Conservation (phyloP, 2,113 vertebrate species). For the Acanthisitta chloris region DNA sequence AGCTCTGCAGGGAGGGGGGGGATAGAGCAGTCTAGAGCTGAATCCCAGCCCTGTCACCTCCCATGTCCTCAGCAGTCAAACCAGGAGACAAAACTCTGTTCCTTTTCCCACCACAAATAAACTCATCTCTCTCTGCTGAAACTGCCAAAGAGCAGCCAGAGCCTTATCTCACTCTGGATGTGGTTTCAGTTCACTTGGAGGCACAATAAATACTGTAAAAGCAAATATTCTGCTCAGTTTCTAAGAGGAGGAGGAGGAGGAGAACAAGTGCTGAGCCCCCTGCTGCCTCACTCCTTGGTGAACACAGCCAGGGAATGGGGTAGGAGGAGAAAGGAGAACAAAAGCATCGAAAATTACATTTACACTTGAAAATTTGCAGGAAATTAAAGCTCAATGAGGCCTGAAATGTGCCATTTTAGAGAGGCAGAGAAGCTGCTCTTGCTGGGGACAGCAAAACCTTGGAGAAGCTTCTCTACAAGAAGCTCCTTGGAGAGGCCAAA, state of each 20-base stretch:
- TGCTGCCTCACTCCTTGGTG: accelerated
- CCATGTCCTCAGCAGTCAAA: neutral
- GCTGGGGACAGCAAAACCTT: neutral
- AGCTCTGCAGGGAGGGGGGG: neutral
- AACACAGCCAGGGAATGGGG: neutral
- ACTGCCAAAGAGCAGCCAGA: neutral
- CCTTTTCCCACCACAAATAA: neutral
- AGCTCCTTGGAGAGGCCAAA: too few species aligned
- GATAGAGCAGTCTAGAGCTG: neutral
- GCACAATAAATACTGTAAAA: neutral
- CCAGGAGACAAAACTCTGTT: neutral
- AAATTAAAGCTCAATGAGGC: neutral
- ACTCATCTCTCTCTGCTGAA: neutral
- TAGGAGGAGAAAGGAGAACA: neutral
- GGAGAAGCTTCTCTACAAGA: too few species aligned
- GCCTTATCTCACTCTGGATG: neutral
- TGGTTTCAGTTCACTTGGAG: neutral
- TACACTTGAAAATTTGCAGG: neutral
- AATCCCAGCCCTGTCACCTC: neutral
- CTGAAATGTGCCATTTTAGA: neutral
- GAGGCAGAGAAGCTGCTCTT: neutral
- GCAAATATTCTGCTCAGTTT: neutral
- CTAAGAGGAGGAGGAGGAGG: neutral
- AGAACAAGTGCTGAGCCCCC: neutral
- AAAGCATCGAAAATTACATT: neutral